Percentiles rank a stretch among this genome's conserved stretches.
phyloP scores from a whole-genome alignment of 2,888 invertebrate species.

The Deroplatys truncata region DNA sequence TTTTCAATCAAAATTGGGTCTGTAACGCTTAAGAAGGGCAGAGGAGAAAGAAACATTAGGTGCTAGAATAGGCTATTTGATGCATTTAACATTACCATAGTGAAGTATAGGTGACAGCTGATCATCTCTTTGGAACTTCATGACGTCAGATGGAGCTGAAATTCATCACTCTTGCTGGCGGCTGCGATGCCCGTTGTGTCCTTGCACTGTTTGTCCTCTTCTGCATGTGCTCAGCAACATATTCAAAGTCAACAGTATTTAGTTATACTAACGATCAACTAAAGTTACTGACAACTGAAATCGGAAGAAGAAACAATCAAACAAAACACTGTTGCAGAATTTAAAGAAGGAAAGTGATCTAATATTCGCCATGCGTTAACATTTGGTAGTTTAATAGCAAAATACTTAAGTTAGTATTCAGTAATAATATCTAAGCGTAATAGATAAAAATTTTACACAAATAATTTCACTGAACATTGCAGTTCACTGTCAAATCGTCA shows the following conservation, averaged over 20 bases:
- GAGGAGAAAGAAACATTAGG: no score
- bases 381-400: no score
- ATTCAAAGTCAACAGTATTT: background rate
- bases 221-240: background rate
- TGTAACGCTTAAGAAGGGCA: no score
- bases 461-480: background rate
- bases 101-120: background rate
- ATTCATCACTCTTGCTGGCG: background rate
- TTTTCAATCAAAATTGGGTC: no score
- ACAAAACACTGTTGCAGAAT: background rate
- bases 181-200: background rate
- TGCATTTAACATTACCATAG: background rate
- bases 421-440: background rate
- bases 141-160: background rate
- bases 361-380: no score
- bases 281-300: background rate
- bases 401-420: background rate
- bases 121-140: background rate
- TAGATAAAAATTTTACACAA: background rate
- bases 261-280: background rate
- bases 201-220: background rate
- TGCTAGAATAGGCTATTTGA: no score
- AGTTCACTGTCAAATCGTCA: background rate
- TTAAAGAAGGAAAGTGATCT: no score
- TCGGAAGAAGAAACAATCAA: background rate